Conservation (phyloP, 92 coral and sea anemone species). For the Desmophyllum pertusum region DNA sequence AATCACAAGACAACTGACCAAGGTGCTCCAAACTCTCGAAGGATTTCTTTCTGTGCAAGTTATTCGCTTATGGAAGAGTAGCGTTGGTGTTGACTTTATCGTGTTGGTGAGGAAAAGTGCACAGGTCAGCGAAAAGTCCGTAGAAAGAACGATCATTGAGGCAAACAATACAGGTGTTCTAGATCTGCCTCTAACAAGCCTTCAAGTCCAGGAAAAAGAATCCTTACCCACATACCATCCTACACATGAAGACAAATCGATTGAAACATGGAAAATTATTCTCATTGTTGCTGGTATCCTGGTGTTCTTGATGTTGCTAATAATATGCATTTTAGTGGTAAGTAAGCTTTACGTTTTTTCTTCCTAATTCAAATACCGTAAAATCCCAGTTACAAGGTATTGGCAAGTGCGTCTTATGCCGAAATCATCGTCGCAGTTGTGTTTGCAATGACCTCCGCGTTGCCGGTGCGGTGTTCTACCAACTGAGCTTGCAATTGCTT, state of each 20-base stretch:
- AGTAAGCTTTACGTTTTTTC: background rate
- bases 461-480: no score
- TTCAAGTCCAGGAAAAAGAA: constrained; percentile 5
- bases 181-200: constrained; percentile 15
- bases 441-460: no score
- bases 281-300: constrained; percentile 14
- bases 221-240: background rate
- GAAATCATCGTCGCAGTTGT: no score
- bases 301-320: constrained; percentile 22
- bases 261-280: constrained; percentile 27
- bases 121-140: background rate
- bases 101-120: background rate
- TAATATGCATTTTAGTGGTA: constrained; percentile 21
- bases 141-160: background rate
- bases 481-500: no score
- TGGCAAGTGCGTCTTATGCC: no score
- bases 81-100: constrained; percentile 39
- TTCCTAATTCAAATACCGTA: no score
- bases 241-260: background rate
- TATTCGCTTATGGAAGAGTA: constrained; percentile 36
- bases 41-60: constrained; percentile 36
- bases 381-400: no score
- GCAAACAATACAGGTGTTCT: constrained; percentile 22
- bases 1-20: constrained; percentile 7
- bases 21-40: constrained; percentile 13